Percentiles rank a stretch among this genome's conserved stretches.
phyloP scores from a whole-genome alignment of 1,140 invertebrate species.

The Carposina sasakii region DNA sequence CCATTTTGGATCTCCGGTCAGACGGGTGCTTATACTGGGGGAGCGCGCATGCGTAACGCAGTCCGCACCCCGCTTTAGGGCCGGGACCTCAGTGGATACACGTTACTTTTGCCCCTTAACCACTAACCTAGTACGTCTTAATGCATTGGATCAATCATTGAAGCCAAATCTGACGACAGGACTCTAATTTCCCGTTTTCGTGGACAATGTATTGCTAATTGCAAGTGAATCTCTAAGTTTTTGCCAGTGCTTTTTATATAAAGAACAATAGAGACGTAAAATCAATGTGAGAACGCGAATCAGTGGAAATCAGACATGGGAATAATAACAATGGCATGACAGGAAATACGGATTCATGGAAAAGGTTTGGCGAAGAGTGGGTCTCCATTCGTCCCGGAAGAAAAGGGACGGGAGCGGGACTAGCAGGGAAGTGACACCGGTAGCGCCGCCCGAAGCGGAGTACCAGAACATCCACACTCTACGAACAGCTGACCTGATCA shows the following conservation, averaged over 20 bases:
- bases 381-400: constrained; percentile 71
- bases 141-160: constrained; percentile 53
- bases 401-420: constrained; percentile 70
- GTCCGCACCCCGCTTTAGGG: constrained; percentile 60
- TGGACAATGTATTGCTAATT: no score
- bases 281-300: no score
- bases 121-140: constrained; percentile 65
- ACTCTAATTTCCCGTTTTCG: no score
- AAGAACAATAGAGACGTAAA: no score
- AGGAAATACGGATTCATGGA: constrained; percentile 68
- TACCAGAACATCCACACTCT: constrained; percentile 67
- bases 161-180: no score
- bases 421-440: constrained; percentile 52
- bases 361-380: constrained; percentile 72
- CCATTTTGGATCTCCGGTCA: constrained; percentile 63
- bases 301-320: no score
- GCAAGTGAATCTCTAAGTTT: no score
- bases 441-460: constrained; percentile 53
- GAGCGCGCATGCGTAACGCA: constrained; percentile 55
- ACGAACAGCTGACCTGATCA: constrained; percentile 65
- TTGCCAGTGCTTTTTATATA: no score
- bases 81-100: constrained; percentile 61
- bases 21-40: constrained; percentile 56
- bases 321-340: constrained; percentile 65
- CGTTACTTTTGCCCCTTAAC: constrained; percentile 66